Conservation (phyloP, 1,140 invertebrate species). For the Drosophila tristis region DNA sequence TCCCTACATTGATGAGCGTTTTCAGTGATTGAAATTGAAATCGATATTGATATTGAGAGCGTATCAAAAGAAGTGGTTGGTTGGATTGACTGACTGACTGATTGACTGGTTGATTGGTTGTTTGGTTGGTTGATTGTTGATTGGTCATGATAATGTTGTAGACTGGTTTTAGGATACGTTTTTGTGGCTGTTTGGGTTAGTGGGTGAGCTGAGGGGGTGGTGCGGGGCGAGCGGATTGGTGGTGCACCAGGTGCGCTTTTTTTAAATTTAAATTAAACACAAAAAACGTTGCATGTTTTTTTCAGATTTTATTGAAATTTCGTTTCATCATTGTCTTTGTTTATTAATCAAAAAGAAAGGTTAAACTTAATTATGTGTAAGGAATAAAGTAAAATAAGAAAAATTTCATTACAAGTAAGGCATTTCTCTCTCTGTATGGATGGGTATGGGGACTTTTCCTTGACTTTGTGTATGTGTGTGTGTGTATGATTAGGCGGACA, state of each 20-base stretch:
- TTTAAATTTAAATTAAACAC: constrained; percentile 48
- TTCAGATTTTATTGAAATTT: constrained; percentile 58
- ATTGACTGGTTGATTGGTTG: constrained; percentile 47
- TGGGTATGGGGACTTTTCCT: constrained; percentile 41
- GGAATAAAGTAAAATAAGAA: constrained; percentile 58
- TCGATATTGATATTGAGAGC: constrained; percentile 25
- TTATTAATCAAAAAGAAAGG: constrained; percentile 55
- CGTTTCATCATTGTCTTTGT: constrained; percentile 45
- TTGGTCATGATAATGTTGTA: constrained; percentile 78
- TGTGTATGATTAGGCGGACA: constrained; percentile 32
- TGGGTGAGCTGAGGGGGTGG: constrained; percentile 39
- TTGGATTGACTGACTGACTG: constrained; percentile 42
- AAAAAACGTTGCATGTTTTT: constrained; percentile 39
- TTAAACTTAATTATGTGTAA: constrained; percentile 62
- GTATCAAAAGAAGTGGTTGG: constrained; percentile 33
- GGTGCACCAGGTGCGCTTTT: constrained; percentile 15
- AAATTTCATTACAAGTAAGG: constrained; percentile 60
- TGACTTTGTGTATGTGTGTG: constrained; percentile 30
- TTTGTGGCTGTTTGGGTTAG: constrained; percentile 40
- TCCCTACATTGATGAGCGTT: constrained; percentile 66
- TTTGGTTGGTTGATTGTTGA: constrained; percentile 63
- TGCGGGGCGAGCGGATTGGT: constrained; percentile 5
- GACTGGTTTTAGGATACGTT: constrained; percentile 44
- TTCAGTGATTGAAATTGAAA: constrained; percentile 63
- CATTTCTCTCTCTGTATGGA: constrained; percentile 51